Evolutionary conservation across 23 tunicate species (phyloP), one percentile per base, ranked within the genome.

Genomic region (Halocynthia roretzi): DNA sequence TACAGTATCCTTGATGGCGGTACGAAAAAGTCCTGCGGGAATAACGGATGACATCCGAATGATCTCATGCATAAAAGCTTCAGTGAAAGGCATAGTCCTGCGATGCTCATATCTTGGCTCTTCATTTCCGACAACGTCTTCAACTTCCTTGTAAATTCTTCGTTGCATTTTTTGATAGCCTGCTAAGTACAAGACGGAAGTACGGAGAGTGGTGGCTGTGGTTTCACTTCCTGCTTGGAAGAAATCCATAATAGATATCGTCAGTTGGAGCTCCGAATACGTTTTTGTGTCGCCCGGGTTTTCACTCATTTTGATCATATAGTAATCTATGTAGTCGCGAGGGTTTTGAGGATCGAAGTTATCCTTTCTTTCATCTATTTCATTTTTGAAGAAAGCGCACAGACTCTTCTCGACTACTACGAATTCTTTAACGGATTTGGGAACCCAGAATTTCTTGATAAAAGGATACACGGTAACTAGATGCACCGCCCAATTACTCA

Each of bases 211-310:
- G n/a, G 81, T 50, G 5, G 81, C 22, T 44, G 81, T 77, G 5
- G 81, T 61, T 44, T 77, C 81, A 58, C 54, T 77, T 6, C 81
- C 81, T 5, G 81, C 81, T 40, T 77, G 81, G 63, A 77, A 77
- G 18, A 77, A 31, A n/a, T 62, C 71, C 52, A 62, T 77, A 20
- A 77, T 9, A 31, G n/a, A n/a, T 51, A 50, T 61, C 7, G 54
- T 14, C 11, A 62, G 53, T 7, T 23, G 14, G 7, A 49, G 52
- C 8, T 18, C 21, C 7, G 55, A 62, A n/a, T n/a, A n/a, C n/a
- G n/a, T 8, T 50, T 54, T 77, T 61, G n/a, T n/a, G n/a, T n/a
- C n/a, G n/a, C n/a, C n/a, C n/a, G n/a, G n/a, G n/a, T n/a, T n/a
- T n/a, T 61, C 71, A 31, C 7, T 8, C 20, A 63, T 63, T 63